Percentiles rank a stretch among this genome's conserved stretches.
Conservation (phyloP, 2,113 vertebrate genomes). For the Megatriorchis doriae region DNA sequence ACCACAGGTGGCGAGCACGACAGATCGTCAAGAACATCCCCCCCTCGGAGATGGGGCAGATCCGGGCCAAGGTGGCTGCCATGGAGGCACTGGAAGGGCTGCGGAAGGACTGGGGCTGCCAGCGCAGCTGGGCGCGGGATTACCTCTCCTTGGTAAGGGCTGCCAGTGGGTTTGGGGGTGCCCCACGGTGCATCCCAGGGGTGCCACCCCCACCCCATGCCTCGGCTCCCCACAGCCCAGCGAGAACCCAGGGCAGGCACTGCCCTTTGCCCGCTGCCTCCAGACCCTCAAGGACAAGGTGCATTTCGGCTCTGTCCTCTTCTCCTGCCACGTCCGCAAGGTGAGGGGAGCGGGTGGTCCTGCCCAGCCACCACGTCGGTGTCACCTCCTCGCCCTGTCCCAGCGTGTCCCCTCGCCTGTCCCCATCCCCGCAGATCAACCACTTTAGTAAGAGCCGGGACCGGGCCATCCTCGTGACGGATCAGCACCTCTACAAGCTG, state of each 20-base stretch:
- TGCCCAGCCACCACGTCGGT: rapidly evolving
- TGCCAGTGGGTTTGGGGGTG: rapidly evolving
- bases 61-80: conserved; percentile 87
- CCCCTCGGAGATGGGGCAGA: conserved; percentile 86
- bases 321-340: conserved; percentile 89
- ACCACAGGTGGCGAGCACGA: conserved; percentile 86
- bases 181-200: rapidly evolving
- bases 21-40: conserved; percentile 92
- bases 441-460: conserved; percentile 86
- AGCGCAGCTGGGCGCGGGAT: conserved; percentile 81
- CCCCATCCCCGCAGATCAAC: conserved; percentile 76
- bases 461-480: conserved; percentile 85
- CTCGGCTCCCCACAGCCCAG: conserved; percentile 52
- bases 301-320: conserved; percentile 77
- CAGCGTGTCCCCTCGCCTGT: neutral
- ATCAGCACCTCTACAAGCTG: conserved; percentile 87
- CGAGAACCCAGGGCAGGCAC: conserved; percentile 77
- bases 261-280: conserved; percentile 71
- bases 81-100: conserved; percentile 75
- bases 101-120: conserved; percentile 82
- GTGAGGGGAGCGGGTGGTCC: conserved; percentile 44
- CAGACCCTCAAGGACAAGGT: conserved; percentile 81
- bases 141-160: conserved; percentile 85
- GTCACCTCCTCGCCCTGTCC: neutral
- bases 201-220: neutral